Base-by-base conservation (phyloP, 2,113 vertebrate genomes). In the Progne subis region DNA sequence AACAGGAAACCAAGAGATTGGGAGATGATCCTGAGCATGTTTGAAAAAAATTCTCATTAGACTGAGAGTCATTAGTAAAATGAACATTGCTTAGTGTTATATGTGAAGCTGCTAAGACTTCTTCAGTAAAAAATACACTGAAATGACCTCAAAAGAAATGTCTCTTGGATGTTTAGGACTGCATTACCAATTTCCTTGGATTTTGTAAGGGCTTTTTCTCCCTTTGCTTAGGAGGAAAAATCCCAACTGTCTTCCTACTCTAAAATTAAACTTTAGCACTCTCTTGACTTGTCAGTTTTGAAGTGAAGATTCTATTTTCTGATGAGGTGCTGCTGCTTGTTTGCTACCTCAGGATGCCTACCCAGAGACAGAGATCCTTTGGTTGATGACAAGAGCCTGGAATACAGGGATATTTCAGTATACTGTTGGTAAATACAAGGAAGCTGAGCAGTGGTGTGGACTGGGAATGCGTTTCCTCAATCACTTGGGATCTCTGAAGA, bases 361-460 rank as follows among this genome's bases (percentile, higher is more conserved):
- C 83, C 99, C 99, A 77, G 98, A 99, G 96, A 87, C 96, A 82
- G 99, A 99, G 97, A 97, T 98, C 82, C 95, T 99, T 94, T 99
- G 99, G 99, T 80, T 99, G 95, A 98, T 99, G 98, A 98, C 98
- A 70, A 98, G 98, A 81, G 98, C 99, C 32, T 99, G 99, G 99
- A 99, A 99, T 89, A 98, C 97, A 24, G 99, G 99, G 64, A 98
- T 99, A 87, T 85, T 98, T 95, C 97, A 99, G 78, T 99, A 98
- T 85, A 98, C 97, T 29, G 69, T 94, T 81, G 95, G 95, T 18
- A 98, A 98, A 95, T 99, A 98, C 65, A 76, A 93, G 5, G 98
- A 98, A 86, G 98, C 99, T 11, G 98, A 99, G 96, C 98, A 97
- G 90, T 99, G 99, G 99, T 99, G 98, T 23, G 95, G 97, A 44